Percentiles rank a stretch among this genome's conserved stretches.
Conservation (phyloP, 2,797 vertebrate genomes). For the Potorous gilbertii region DNA sequence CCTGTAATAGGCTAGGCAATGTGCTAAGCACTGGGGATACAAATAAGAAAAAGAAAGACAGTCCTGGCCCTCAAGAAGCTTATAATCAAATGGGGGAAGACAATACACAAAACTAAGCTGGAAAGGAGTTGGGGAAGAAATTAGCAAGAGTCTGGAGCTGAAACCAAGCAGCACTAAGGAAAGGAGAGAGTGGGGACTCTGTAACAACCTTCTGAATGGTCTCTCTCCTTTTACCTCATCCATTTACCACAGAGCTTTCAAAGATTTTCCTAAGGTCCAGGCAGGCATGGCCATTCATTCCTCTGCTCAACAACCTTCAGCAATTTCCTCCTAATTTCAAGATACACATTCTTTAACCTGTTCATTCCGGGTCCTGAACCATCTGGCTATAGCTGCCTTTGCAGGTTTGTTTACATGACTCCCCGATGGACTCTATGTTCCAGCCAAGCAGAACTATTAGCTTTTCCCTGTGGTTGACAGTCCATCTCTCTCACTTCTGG, state of each 20-base stretch:
- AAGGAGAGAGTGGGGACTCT: too few species aligned
- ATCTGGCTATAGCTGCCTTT: not conserved
- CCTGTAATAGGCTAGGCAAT: too few species aligned
- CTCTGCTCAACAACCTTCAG: not conserved
- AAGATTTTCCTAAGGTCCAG: not conserved
- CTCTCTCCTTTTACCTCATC: too few species aligned
- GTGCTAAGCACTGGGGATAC: too few species aligned
- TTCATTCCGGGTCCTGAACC: not conserved
- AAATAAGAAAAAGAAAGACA: too few species aligned
- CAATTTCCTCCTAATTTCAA: not conserved
- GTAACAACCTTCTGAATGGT: too few species aligned
- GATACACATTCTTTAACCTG: not conserved
- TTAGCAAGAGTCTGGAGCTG: too few species aligned
- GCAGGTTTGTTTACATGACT: not conserved
- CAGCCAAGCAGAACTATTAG: not conserved
- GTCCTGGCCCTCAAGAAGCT: too few species aligned
- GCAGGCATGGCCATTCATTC: not conserved
- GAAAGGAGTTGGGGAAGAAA: too few species aligned
- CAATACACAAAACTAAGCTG: too few species aligned
- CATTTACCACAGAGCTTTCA: not conserved
- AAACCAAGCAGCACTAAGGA: too few species aligned
- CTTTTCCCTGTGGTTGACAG: not conserved
- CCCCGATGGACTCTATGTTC: not conserved
- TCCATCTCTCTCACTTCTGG: not conserved
- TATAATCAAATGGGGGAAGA: too few species aligned